Evolutionary conservation across 1,140 invertebrate species (phyloP), one percentile per base, ranked within the genome.

Genomic region (Homalodisca vitripennis): DNA sequence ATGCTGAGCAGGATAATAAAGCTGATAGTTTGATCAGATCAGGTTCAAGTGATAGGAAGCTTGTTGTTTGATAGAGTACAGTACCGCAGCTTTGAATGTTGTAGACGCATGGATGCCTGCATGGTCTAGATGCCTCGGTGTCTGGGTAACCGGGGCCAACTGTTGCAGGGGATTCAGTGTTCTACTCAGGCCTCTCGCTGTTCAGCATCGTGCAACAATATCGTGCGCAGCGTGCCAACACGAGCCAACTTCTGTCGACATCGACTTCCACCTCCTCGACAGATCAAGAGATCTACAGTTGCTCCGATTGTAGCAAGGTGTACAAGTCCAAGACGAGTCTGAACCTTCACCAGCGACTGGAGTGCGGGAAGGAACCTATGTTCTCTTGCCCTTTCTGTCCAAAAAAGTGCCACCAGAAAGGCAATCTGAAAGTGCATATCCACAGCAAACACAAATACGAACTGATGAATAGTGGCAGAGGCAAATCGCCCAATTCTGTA

Each of bases 331-430:
- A 80, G 62, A 80, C 80, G 31, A 82, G 83, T 17, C 74, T 86
- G 47, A 79, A 78, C 67, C 79, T 82, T 64, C 85, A 86, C 70
- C 77, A 83, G 27, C 79, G 81, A 17, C 80, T 84, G 55, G 84
- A 85, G 68, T 86, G 85, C 71, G 83, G 84, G 51, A 83, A 84
- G 66, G 81, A 82, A 65, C 84, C 84, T 26, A 77, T 80, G 6
- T 85, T 84, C 74, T 74, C 77, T 27, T 85, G 84, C 73, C 80
- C 79, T 0, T 76, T 81, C 48, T 86, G 84, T 71, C 79, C 79
- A 27, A 80, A 79, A 53, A 78, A 80, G 34, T 82, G 81, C 73
- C 80, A 82, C 71, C 82, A 82, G 69, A 83, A 82, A 67, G 80
- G 79, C 70, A 82, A 82, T 67, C 70, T 82, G 1, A 78, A 81